Evolutionary conservation across 2,888 invertebrate genomes (phyloP).

Genomic region (Nineta flava): DNA sequence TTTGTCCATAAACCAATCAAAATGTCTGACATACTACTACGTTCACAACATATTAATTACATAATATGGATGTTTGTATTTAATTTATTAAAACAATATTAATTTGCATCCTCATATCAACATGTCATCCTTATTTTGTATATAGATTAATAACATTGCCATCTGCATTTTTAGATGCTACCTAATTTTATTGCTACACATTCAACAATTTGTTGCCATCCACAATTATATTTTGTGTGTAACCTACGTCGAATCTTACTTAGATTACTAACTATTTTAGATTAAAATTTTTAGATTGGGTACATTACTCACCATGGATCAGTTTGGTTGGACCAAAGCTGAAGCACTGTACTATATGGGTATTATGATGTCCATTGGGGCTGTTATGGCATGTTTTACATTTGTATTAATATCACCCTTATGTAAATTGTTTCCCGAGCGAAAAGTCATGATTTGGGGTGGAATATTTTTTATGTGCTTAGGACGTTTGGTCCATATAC

Average conservation of each 20-base stretch:
- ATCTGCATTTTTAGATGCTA: not conserved
- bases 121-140: too few relatives aligned
- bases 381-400: conserved; percentile 55
- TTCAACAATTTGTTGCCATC: not conserved
- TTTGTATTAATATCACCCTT: conserved; percentile 57
- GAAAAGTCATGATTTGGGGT: conserved; percentile 64
- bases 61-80: too few relatives aligned
- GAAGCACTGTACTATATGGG: conserved; percentile 71
- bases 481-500: conserved; percentile 58
- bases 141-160: too few relatives aligned
- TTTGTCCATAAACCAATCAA: too few relatives aligned
- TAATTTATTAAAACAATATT: too few relatives aligned
- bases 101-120: too few relatives aligned
- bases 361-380: conserved; percentile 64
- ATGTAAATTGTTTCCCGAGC: conserved; percentile 54
- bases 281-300: conserved; percentile 37
- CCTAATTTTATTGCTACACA: too few relatives aligned
- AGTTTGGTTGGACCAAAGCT: conserved; percentile 69
- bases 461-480: conserved; percentile 67
- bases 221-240: not conserved
- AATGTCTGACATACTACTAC: too few relatives aligned
- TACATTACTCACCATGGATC: conserved; percentile 74
- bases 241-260: not conserved
- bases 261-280: not conserved
- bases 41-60: too few relatives aligned